Conservation (phyloP, 2,888 invertebrate species). For the Lithosia quadra region DNA sequence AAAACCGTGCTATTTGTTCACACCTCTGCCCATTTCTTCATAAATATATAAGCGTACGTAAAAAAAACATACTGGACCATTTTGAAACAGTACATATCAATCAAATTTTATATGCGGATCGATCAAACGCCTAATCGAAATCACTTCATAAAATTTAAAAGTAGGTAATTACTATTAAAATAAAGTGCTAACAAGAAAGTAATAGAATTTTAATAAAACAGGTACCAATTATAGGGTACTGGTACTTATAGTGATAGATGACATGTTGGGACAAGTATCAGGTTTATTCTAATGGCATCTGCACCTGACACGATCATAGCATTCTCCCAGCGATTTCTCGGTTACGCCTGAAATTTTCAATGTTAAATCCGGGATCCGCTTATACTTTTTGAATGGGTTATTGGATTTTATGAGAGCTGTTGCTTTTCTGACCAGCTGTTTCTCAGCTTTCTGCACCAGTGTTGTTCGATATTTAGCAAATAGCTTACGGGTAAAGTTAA, state of each 20-base stretch:
- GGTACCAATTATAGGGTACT: constrained; percentile 1
- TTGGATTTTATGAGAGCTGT: no score
- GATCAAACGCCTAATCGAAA: background rate
- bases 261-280: background rate
- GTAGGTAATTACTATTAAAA: constrained; percentile 1
- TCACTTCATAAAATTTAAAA: background rate
- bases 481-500: no score
- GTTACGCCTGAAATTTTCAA: no score
- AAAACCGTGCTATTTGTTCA: background rate
- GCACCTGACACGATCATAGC: no score
- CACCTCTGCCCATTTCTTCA: background rate
- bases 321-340: background rate
- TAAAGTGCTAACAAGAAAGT: background rate
- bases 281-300: background rate
- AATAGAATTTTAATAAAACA: background rate
- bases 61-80: background rate
- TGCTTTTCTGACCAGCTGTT: no score
- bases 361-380: no score
- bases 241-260: constrained; percentile 1
- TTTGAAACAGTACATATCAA: constrained; percentile 1
- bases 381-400: no score
- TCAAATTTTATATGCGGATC: background rate
- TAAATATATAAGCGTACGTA: background rate
- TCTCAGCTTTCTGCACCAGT: no score
- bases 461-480: no score